Percentiles rank a stretch among this genome's conserved stretches.
Evolutionary conservation across 2,888 invertebrate genomes (phyloP).

Genomic region (Panopea generosa): DNA sequence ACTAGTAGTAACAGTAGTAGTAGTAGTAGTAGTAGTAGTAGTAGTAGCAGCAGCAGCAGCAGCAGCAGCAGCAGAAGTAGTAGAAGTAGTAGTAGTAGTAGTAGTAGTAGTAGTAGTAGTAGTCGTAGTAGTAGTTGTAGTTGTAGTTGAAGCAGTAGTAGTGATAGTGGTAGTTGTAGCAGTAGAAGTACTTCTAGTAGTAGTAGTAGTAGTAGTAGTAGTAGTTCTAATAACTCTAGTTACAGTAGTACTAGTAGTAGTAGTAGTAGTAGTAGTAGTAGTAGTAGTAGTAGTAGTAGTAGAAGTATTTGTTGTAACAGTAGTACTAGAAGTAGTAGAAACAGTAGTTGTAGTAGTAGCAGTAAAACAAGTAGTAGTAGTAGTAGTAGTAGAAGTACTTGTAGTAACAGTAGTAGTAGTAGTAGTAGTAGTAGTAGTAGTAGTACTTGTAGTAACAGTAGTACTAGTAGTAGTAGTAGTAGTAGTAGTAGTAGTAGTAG

Average conservation of each 20-base stretch:
- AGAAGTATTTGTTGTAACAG: not conserved
- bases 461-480: constrained; percentile 15
- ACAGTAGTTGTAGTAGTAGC: not conserved
- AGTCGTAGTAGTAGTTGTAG: not conserved
- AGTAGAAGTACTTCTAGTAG: not conserved
- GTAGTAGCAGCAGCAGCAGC: not conserved
- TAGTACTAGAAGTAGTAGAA: not conserved
- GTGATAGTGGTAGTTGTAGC: constrained; percentile 4
- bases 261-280: not conserved
- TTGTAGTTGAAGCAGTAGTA: not conserved
- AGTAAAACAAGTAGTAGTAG: constrained; percentile 1
- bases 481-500: constrained; percentile 12
- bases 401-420: constrained; percentile 15
- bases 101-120: not conserved
- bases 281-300: not conserved
- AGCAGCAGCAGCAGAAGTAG: not conserved
- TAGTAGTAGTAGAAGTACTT: constrained; percentile 13
- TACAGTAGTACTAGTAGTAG: not conserved
- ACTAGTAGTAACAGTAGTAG: not conserved
- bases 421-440: constrained; percentile 18
- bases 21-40: not conserved
- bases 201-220: constrained; percentile 9
- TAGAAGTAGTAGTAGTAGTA: not conserved
- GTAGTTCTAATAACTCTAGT: not conserved
- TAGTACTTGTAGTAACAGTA: not conserved